These are phyloP conservation scores for Scalopus aquaticus DNA, from an alignment of 2,113 vertebrate genomes.

Conservation along the genomic window DNA sequence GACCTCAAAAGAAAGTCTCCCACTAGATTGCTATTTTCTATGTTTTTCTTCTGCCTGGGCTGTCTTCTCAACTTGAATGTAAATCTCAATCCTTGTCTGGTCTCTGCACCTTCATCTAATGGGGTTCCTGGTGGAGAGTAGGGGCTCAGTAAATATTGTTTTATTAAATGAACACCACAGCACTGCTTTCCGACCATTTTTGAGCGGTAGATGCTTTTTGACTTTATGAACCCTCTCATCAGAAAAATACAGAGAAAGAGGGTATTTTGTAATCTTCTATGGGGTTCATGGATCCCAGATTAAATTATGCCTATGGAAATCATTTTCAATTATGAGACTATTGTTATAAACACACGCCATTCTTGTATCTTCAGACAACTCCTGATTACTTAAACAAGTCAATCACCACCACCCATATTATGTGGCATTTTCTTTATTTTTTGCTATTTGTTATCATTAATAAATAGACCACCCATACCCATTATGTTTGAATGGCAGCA, in stretches of 20 bases:
- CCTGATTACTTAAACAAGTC: not conserved
- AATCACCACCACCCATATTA: not conserved
- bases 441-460: slow-evolving; percentile 24
- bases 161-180: not conserved
- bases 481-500: not conserved
- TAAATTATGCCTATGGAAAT: not conserved
- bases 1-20: not conserved
- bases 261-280: not conserved
- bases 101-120: not conserved
- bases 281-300: not conserved
- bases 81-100: not conserved
- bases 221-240: not conserved
- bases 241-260: not conserved
- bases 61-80: not conserved
- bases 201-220: not conserved
- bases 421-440: not conserved
- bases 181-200: not conserved
- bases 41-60: not conserved
- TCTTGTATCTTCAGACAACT: not conserved
- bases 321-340: not conserved
- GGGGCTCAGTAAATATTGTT: not conserved
- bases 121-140: not conserved
- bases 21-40: not conserved
- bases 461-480: not conserved
- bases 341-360: not conserved